Evolutionary conservation across 2,888 invertebrate genomes (phyloP).

Genomic region (Globia sparganii): DNA sequence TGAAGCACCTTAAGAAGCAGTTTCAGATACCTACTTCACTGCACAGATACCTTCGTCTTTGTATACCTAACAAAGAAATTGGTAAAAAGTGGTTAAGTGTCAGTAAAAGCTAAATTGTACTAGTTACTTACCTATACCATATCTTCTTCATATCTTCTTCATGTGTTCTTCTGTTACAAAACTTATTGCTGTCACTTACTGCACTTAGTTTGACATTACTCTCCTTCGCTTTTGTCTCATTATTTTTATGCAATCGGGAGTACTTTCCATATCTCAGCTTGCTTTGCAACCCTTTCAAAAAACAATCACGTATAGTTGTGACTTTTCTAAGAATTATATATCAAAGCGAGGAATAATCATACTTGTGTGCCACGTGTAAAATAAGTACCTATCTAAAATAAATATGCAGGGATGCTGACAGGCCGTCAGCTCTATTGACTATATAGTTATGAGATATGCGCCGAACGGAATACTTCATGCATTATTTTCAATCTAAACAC

Average conservation of each 20-base stretch:
- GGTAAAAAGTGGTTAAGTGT: background rate
- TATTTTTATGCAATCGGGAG: background rate
- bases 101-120: background rate
- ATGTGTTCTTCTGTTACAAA: background rate
- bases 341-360: background rate
- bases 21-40: background rate
- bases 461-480: slow-evolving; percentile 19
- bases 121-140: background rate
- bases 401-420: slow-evolving; percentile 13
- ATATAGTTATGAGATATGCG: slow-evolving; percentile 11
- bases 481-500: slow-evolving; percentile 33
- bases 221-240: background rate
- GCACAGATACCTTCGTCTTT: background rate
- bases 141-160: too few species aligned
- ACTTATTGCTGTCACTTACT: background rate
- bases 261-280: background rate
- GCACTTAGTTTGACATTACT: background rate
- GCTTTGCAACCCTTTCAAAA: background rate
- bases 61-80: background rate
- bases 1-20: background rate
- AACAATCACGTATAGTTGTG: background rate
- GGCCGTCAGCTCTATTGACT: background rate
- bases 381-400: background rate
- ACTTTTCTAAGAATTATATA: slow-evolving; percentile 1
- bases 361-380: slow-evolving; percentile 7